A percentile compares a stretch with the other conserved stretches of the same genome.
phyloP scores from a whole-genome alignment of 2,797 vertebrate species.

The Chromobotia macracanthus region DNA sequence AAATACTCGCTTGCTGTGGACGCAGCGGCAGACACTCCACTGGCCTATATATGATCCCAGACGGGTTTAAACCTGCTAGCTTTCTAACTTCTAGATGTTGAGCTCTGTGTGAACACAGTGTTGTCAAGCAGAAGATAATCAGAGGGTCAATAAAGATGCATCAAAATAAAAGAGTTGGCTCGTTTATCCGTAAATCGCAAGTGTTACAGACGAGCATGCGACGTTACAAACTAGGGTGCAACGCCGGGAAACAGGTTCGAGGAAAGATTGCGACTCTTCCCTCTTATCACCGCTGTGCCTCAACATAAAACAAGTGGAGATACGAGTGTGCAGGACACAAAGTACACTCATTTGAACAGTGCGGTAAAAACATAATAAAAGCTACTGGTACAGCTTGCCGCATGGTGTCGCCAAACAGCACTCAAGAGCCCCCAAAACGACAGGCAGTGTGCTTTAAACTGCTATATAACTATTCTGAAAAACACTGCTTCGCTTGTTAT shows the following conservation, averaged over 20 bases:
- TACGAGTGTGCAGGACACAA: constrained; percentile 53
- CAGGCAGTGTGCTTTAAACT: constrained; percentile 37
- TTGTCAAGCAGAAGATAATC: neutral
- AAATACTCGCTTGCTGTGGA: constrained; percentile 42
- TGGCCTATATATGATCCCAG: constrained; percentile 5
- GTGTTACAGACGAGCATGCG: neutral
- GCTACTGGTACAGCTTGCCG: constrained; percentile 50
- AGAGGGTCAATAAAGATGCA: neutral
- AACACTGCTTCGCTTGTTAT: neutral
- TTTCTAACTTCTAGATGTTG: neutral
- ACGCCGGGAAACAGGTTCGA: neutral
- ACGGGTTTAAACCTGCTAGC: neutral
- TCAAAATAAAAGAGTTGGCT: neutral
- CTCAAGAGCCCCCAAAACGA: constrained; percentile 31
- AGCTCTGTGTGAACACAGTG: neutral
- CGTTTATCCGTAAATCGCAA: neutral
- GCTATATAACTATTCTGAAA: neutral
- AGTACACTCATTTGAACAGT: constrained; percentile 60
- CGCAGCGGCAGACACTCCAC: constrained; percentile 43
- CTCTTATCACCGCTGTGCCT: neutral
- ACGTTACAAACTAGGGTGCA: neutral
- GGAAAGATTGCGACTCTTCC: neutral
- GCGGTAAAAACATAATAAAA: constrained; percentile 59
- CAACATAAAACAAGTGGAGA: neutral
- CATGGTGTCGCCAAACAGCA: constrained; percentile 70